Evolutionary conservation across 37 sponge, comb jelly and placozoan genomes (phyloP).

Genomic region (Ephydatia muelleri): DNA sequence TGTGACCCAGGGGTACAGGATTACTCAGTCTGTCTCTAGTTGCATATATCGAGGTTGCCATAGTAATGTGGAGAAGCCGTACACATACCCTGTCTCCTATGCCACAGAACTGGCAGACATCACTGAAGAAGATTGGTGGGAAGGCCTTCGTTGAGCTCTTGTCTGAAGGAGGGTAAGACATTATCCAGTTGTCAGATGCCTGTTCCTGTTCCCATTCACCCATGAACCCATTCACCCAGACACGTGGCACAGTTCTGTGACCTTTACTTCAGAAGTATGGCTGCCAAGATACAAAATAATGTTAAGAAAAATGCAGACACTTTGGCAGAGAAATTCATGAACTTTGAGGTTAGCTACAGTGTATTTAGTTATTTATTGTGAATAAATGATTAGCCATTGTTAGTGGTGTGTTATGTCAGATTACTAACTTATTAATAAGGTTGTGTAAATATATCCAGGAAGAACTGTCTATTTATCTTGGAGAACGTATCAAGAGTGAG

Average conservation of each 20-base stretch:
- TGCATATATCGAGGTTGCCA: too few relatives aligned
- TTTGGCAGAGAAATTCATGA: constrained; percentile 33
- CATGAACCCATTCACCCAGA: not conserved
- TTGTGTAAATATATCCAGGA: constrained; percentile 31
- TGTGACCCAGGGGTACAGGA: too few relatives aligned
- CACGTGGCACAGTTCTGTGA: constrained; percentile 32
- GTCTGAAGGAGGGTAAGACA: constrained; percentile 61
- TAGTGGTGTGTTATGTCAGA: not conserved
- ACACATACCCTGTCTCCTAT: too few relatives aligned
- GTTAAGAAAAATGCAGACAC: constrained; percentile 13
- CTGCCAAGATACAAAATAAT: constrained; percentile 15
- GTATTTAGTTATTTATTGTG: not conserved
- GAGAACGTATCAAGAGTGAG: constrained; percentile 17
- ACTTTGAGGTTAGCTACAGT: constrained; percentile 38
- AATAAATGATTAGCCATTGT: not conserved
- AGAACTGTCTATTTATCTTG: constrained; percentile 44
- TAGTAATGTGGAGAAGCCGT: too few relatives aligned
- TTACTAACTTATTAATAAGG: not conserved
- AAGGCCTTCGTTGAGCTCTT: constrained; percentile 62
- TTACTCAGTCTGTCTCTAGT: too few relatives aligned
- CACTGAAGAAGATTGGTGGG: constrained; percentile 46
- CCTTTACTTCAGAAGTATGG: constrained; percentile 38
- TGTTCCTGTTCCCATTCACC: too few relatives aligned
- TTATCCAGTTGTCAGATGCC: not conserved
- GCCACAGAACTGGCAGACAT: constrained; percentile 57